Percentiles rank a stretch among this genome's conserved stretches.
phyloP scores from a whole-genome alignment of 2,113 vertebrate genomes.

The Cairina moschata region DNA sequence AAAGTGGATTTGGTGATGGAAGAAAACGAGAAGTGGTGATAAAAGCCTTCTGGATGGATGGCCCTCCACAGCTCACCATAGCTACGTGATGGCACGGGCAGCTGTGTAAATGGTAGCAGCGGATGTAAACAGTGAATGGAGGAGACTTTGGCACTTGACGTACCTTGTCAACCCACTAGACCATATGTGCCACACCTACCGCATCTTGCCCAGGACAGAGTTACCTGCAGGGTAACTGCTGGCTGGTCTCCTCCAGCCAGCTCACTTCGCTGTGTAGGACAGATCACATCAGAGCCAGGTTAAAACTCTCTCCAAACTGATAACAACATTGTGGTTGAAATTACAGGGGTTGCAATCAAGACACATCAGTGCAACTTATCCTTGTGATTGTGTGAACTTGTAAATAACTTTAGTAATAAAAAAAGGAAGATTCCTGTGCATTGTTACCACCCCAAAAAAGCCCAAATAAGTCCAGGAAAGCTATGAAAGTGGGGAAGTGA shows the following conservation, averaged over 20 bases:
- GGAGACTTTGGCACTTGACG: not conserved
- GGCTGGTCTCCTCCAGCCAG: not conserved
- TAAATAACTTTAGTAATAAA: not conserved
- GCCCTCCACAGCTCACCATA: fast-evolving
- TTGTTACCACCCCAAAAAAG: not conserved
- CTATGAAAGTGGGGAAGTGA: not conserved
- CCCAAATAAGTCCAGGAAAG: fast-evolving
- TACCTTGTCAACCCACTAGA: not conserved
- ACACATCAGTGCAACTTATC: not conserved
- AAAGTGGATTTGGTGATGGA: not conserved
- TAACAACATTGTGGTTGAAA: not conserved
- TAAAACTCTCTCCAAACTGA: not conserved
- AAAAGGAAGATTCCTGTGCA: not conserved
- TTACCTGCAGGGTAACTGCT: not conserved
- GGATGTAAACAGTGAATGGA: not conserved
- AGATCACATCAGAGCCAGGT: not conserved
- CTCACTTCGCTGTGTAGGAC: not conserved
- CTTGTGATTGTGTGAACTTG: not conserved
- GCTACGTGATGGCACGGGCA: fast-evolving
- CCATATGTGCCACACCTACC: fast-evolving
- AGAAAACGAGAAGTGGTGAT: not conserved
- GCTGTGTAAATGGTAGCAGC: not conserved
- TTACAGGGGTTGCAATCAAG: not conserved
- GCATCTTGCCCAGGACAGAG: not conserved
- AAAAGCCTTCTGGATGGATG: not conserved